Evolutionary conservation across 2,797 vertebrate genomes (phyloP).

Genomic region (Carcharodon carcharias): DNA sequence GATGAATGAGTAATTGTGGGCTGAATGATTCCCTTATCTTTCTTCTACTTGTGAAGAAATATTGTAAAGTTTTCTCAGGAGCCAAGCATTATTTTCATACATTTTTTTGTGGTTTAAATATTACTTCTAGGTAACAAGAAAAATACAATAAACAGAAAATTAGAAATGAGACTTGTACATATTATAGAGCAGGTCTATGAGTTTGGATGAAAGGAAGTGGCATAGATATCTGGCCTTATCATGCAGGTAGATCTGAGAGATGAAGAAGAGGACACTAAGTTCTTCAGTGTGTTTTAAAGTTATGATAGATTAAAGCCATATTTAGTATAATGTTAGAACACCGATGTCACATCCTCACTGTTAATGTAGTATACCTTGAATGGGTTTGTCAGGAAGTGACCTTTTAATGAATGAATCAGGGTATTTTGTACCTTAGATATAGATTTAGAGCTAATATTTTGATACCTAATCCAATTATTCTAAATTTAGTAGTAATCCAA

Average conservation of each 20-base stretch:
- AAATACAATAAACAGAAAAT: neutral
- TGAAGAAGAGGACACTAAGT: neutral
- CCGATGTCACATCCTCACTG: neutral
- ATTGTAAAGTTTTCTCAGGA: neutral
- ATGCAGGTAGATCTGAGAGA: neutral
- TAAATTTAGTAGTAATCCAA: neutral
- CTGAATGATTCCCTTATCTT: neutral
- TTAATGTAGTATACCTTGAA: neutral
- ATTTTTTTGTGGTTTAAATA: neutral
- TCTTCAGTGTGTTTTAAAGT: neutral
- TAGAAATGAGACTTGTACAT: neutral
- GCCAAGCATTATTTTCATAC: neutral
- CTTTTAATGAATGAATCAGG: neutral
- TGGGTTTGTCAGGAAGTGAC: neutral
- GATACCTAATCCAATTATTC: neutral
- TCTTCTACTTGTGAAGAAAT: too few species aligned
- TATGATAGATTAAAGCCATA: neutral
- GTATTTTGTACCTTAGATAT: neutral
- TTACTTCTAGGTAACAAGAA: too few species aligned
- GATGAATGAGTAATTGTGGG: neutral
- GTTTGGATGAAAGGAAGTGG: neutral
- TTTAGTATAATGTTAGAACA: neutral
- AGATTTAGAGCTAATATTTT: neutral
- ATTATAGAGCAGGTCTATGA: neutral
- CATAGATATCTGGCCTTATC: neutral